Percentiles rank a stretch among this genome's conserved stretches.
These are phyloP conservation scores for Anadara kagoshimensis DNA, from an alignment of 1,140 invertebrate species.

Conservation along the genomic window DNA sequence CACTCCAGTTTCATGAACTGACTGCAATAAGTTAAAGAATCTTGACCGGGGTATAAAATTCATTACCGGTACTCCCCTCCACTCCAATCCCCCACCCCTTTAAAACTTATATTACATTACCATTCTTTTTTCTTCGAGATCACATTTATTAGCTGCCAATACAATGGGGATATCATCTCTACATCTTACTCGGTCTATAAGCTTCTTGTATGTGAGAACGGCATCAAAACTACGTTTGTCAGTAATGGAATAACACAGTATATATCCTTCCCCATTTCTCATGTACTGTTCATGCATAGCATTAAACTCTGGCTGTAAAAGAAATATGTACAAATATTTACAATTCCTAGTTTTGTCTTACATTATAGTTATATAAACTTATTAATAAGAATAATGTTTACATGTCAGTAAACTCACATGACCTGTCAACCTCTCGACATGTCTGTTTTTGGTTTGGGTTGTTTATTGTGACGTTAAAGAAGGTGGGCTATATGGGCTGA, in stretches of 20 bases:
- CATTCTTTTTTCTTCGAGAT: conserved; percentile 90
- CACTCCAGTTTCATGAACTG: no score
- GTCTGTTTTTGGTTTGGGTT: no score
- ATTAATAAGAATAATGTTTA: no score
- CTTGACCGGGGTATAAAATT: neutral
- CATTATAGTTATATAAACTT: no score
- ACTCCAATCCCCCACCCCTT: neutral
- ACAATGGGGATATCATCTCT: conserved; percentile 93
- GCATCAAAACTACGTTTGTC: conserved; percentile 96
- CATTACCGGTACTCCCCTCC: neutral
- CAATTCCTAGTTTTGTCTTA: no score
- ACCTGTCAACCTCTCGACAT: no score
- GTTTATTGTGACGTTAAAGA: no score
- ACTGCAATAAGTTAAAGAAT: neutral
- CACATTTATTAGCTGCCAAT: conserved; percentile 97
- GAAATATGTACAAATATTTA: neutral
- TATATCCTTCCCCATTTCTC: conserved; percentile 78
- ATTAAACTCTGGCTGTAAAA: conserved; percentile 84
- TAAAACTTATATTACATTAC: conserved; percentile 73
- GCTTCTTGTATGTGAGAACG: conserved; percentile 93
- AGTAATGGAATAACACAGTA: conserved; percentile 92
- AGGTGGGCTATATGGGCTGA: no score
- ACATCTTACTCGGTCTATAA: conserved; percentile 79
- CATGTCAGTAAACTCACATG: no score
- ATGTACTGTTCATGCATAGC: conserved; percentile 97